These are phyloP conservation scores for Eutrigla gurnardus DNA, from an alignment of 2,797 vertebrate genomes.

Conservation along the genomic window DNA sequence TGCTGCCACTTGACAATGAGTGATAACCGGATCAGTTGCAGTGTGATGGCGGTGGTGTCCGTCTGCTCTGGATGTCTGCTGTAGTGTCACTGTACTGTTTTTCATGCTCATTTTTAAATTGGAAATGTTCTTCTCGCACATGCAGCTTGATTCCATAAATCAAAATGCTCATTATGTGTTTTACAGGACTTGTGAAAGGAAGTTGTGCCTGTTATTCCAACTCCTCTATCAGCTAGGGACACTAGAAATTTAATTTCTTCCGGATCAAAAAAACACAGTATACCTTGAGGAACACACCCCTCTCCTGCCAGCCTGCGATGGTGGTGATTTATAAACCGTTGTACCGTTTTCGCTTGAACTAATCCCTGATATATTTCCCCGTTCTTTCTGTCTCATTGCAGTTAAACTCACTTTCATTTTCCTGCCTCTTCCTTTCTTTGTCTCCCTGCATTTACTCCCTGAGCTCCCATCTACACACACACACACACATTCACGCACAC, in stretches of 20 bases:
- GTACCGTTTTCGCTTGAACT: conserved; percentile 43
- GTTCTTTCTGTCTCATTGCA: conserved; percentile 43
- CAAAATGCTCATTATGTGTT: background rate
- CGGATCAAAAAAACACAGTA: conserved; percentile 46
- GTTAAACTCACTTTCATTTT: conserved; percentile 36
- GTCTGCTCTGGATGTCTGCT: conserved; percentile 33
- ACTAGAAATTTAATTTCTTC: background rate
- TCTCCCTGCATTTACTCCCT: background rate
- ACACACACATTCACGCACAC: conserved; percentile 10
- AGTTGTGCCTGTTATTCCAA: conserved; percentile 1
- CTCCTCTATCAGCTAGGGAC: conserved; percentile 18
- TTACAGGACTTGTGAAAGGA: background rate
- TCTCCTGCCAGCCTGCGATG: conserved; percentile 19
- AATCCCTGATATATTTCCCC: conserved; percentile 45
- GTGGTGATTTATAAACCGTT: conserved; percentile 54
- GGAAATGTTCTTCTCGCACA: conserved; percentile 13
- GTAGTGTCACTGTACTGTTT: conserved; percentile 14
- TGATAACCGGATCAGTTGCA: conserved; percentile 32
- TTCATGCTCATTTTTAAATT: conserved; percentile 12
- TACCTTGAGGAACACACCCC: conserved; percentile 11
- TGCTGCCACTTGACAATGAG: conserved; percentile 34
- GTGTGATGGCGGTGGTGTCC: conserved; percentile 1
- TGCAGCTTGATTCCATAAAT: background rate
- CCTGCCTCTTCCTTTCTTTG: conserved; percentile 9
- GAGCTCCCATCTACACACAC: conserved; percentile 20